Evolutionary conservation across 2,888 invertebrate genomes (phyloP).

Genomic region (Drosophila helvetica): DNA sequence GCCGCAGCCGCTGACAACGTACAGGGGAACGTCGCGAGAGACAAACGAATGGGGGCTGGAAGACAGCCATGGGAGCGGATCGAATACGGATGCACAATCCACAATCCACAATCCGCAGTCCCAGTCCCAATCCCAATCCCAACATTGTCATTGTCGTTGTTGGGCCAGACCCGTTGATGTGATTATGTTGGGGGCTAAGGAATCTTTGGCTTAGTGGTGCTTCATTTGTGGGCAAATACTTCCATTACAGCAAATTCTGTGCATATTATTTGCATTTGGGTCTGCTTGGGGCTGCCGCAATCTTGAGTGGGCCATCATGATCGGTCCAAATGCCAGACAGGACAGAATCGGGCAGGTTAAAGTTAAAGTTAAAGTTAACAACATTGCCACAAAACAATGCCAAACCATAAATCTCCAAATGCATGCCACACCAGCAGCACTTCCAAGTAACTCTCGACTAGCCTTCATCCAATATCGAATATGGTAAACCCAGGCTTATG

Average conservation of each 20-base stretch:
- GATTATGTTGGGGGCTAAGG: neutral
- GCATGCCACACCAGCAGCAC: constrained; percentile 76
- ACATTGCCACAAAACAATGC: constrained; percentile 73
- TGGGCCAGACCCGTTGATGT: neutral
- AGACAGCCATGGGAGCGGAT: constrained; percentile 38
- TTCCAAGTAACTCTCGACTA: constrained; percentile 78
- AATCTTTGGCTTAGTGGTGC: neutral
- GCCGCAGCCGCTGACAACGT: constrained; percentile 80
- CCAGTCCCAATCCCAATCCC: constrained; percentile 2
- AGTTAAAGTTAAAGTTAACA: constrained; percentile 53
- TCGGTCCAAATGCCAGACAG: constrained; percentile 53
- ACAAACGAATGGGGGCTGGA: constrained; percentile 15
- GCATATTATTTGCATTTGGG: constrained; percentile 75
- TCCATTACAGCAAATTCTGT: constrained; percentile 63
- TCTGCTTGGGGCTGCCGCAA: constrained; percentile 39
- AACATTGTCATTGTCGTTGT: constrained; percentile 33
- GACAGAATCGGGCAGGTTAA: constrained; percentile 53
- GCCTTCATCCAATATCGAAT: constrained; percentile 68
- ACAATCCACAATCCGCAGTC: constrained; percentile 9
- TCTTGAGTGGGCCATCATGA: constrained; percentile 60
- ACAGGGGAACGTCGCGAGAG: constrained; percentile 47
- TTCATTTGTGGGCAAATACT: constrained; percentile 31
- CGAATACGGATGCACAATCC: constrained; percentile 3
- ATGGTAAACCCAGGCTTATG: constrained; percentile 78
- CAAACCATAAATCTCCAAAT: constrained; percentile 77